Evolutionary conservation across 2,113 vertebrate genomes (phyloP).

Genomic region (Peromyscus leucopus): DNA sequence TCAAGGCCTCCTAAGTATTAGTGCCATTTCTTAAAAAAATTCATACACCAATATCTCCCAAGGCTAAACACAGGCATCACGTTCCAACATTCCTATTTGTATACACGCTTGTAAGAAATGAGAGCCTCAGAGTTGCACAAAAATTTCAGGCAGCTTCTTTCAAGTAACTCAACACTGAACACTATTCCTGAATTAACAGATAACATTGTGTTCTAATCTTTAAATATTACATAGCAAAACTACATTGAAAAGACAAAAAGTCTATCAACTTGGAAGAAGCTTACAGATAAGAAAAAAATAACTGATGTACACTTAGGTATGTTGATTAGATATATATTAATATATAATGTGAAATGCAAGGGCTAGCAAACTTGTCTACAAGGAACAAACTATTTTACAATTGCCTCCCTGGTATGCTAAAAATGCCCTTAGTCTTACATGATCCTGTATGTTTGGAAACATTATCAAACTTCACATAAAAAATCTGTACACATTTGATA

Average conservation of each 20-base stretch:
- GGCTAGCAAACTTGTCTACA: slow-evolving; percentile 34
- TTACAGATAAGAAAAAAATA: slow-evolving; percentile 18
- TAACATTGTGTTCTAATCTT: background rate
- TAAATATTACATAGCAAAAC: background rate
- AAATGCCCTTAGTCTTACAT: slow-evolving; percentile 13
- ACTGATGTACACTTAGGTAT: background rate
- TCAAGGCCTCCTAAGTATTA: background rate
- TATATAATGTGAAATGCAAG: slow-evolving; percentile 1
- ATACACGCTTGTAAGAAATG: background rate
- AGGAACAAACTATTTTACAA: slow-evolving; percentile 46
- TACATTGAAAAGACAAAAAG: background rate
- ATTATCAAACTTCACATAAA: background rate
- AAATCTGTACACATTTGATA: background rate
- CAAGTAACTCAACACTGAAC: slow-evolving; percentile 7
- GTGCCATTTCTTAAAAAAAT: background rate
- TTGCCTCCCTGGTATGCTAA: background rate
- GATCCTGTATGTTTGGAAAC: background rate
- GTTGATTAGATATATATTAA: background rate
- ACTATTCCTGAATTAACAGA: slow-evolving; percentile 44
- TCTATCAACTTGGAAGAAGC: background rate
- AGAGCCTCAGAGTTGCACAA: background rate
- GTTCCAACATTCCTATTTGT: background rate
- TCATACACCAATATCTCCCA: background rate
- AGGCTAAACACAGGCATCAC: background rate
- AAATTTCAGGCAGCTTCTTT: slow-evolving; percentile 8